Evolutionary conservation across 2,113 vertebrate genomes (phyloP).

Genomic region (Prolemur simus): DNA sequence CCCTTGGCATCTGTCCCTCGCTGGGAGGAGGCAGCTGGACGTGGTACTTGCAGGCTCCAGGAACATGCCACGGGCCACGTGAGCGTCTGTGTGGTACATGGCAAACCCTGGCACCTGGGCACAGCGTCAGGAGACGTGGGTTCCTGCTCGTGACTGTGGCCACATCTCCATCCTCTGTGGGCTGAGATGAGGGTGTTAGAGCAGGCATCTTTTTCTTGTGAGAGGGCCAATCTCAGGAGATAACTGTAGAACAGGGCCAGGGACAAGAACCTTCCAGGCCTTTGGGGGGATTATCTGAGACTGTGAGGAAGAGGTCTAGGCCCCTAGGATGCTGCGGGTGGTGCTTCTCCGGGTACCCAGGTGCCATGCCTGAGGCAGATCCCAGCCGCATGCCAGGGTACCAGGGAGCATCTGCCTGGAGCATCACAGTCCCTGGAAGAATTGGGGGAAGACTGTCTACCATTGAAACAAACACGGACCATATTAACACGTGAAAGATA

Average conservation of each 20-base stretch:
- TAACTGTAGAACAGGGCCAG: not conserved
- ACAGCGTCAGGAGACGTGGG: not conserved
- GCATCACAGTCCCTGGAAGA: not conserved
- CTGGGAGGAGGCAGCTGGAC: not conserved
- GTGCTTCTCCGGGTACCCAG: not conserved
- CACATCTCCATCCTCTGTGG: not conserved
- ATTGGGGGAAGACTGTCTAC: not conserved
- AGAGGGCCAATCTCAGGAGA: not conserved
- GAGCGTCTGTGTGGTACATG: not conserved
- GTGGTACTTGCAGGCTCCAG: not conserved
- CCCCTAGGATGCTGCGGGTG: accelerated
- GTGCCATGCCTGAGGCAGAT: not conserved
- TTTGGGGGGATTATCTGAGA: not conserved
- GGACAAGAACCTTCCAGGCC: not conserved
- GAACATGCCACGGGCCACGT: accelerated
- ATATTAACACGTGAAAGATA: not conserved
- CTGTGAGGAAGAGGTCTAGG: not conserved
- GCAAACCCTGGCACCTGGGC: not conserved
- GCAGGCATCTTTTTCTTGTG: not conserved
- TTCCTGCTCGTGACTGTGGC: not conserved
- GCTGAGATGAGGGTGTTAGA: not conserved
- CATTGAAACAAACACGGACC: not conserved
- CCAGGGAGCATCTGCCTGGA: not conserved
- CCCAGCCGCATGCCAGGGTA: not conserved
- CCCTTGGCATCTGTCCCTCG: not conserved